phyloP scores from a whole-genome alignment of 2,888 invertebrate species.

The Dasypogon diadema region DNA sequence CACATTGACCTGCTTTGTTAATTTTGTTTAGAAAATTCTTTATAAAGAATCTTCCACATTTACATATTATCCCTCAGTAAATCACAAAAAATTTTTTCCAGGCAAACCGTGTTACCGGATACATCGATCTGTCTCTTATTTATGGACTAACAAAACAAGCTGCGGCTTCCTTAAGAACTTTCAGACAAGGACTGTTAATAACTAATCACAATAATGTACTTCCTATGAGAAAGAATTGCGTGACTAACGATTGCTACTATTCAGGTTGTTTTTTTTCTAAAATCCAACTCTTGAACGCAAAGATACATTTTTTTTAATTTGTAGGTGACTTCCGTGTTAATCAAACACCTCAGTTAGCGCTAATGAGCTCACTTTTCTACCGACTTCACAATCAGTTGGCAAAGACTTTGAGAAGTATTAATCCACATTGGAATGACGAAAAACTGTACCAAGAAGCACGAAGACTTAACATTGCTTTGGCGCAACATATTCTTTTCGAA shows the following conservation, averaged over 20 bases:
- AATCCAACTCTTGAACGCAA: background rate
- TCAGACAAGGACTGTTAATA: conserved; percentile 68
- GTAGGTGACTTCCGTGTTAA: conserved; percentile 72
- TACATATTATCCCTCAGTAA: too few species aligned
- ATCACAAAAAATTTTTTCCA: conserved; percentile 43
- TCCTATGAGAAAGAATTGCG: conserved; percentile 59
- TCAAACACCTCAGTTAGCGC: conserved; percentile 71
- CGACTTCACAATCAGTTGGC: conserved; percentile 74
- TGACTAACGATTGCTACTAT: conserved; percentile 68
- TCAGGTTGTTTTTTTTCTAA: too few species aligned
- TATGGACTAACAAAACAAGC: conserved; percentile 56
- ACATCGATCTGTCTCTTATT: conserved; percentile 64
- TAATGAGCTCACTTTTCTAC: conserved; percentile 71
- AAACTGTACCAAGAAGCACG: conserved; percentile 72
- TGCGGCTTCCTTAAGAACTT: conserved; percentile 65
- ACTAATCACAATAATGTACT: conserved; percentile 67
- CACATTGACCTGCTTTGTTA: conserved; percentile 25
- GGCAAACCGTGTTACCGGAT: conserved; percentile 63
- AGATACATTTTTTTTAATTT: conserved; percentile 48
- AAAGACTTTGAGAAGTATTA: conserved; percentile 69
- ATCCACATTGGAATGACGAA: conserved; percentile 73
- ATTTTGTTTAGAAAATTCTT: conserved; percentile 63
- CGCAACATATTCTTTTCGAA: conserved; percentile 74
- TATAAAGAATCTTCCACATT: too few species aligned
- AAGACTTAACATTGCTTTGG: conserved; percentile 71